Evolutionary conservation across 1,140 invertebrate species (phyloP).

Genomic region (Liolophura sinensis): DNA sequence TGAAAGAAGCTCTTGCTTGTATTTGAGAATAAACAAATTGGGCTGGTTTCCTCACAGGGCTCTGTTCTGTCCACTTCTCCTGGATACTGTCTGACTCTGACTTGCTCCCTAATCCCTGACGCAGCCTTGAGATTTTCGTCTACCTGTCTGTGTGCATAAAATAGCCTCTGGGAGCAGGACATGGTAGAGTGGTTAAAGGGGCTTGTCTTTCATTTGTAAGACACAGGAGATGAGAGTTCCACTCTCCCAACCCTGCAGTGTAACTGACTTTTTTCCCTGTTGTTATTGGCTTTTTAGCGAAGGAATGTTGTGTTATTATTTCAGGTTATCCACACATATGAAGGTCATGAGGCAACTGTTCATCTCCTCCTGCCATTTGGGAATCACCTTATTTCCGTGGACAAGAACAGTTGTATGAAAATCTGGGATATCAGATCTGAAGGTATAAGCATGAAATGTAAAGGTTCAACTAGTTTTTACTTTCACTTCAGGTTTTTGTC

Average conservation of each 20-base stretch:
- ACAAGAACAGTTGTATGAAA: conserved; percentile 75
- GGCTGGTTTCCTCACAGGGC: no score
- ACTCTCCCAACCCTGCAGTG: neutral
- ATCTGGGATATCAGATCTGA: conserved; percentile 85
- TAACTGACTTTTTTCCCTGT: neutral
- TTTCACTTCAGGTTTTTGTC: neutral
- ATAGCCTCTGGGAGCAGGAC: neutral
- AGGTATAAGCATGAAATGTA: conserved; percentile 46
- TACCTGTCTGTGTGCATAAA: no score
- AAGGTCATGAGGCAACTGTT: conserved; percentile 74
- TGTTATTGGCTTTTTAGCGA: no score
- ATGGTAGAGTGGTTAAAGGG: neutral
- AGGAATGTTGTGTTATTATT: conserved; percentile 9
- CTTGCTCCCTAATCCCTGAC: no score
- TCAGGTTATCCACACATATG: conserved; percentile 77
- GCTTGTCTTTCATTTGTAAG: neutral
- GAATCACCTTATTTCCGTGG: conserved; percentile 81
- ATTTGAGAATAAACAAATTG: no score
- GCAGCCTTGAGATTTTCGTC: no score
- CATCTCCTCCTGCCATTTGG: conserved; percentile 86
- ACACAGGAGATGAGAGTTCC: neutral
- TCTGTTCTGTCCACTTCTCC: no score
- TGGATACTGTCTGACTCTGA: no score
- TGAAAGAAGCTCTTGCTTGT: no score
- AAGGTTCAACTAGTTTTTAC: neutral